These are phyloP conservation scores for Ammodytes marinus DNA, from an alignment of 2,113 vertebrate species.

Conservation along the genomic window DNA sequence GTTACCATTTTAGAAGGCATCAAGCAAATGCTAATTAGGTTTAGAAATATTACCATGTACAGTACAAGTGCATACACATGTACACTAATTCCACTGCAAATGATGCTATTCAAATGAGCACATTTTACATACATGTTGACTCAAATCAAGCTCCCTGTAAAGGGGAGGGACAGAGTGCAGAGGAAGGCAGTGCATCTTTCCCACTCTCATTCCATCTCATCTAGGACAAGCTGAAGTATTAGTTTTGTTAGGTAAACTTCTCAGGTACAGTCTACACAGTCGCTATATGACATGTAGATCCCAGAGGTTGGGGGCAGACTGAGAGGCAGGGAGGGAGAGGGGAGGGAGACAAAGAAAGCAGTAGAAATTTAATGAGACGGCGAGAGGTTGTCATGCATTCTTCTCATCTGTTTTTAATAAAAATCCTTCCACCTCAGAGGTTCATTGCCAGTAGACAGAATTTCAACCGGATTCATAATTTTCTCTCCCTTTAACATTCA, in stretches of 20 bases:
- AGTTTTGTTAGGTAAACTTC: conserved; percentile 63
- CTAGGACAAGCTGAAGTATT: conserved; percentile 48
- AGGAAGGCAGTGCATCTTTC: not conserved
- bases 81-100: not conserved
- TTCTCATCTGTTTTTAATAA: conserved; percentile 70
- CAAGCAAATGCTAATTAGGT: not conserved
- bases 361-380: conserved; percentile 11
- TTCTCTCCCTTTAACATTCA: conserved; percentile 22
- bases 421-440: conserved; percentile 57
- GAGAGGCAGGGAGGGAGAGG: not conserved
- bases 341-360: not conserved
- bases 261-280: conserved; percentile 56
- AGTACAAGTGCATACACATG: not conserved
- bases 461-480: conserved; percentile 21
- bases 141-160: not conserved
- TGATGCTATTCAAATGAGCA: not conserved
- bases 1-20: not conserved
- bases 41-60: not conserved
- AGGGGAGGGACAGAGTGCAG: not conserved
- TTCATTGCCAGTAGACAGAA: conserved; percentile 36
- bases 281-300: conserved; percentile 60
- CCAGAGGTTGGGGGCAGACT: conserved; percentile 43
- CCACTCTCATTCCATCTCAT: conserved; percentile 26
- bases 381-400: conserved; percentile 56
- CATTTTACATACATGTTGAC: not conserved